A percentile compares a stretch with the other conserved stretches of the same genome.
Conservation (phyloP, 2,113 vertebrate species). For the Calidris pygmaea region DNA sequence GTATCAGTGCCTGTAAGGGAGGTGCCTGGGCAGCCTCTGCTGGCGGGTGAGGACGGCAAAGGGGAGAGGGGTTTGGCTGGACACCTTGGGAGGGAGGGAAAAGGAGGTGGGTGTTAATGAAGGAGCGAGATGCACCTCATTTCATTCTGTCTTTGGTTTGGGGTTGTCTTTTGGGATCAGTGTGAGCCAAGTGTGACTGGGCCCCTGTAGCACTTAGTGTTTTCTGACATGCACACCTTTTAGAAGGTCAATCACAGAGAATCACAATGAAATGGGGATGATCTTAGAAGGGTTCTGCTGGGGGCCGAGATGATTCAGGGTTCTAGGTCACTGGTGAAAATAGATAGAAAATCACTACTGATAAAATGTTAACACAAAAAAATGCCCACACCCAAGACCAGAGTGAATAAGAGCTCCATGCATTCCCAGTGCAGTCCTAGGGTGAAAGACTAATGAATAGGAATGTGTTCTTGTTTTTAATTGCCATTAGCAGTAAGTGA, state of each 20-base stretch:
- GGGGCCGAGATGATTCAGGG: not conserved
- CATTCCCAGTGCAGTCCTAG: not conserved
- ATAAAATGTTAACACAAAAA: not conserved
- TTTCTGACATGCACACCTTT: accelerated
- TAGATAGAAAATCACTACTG: not conserved
- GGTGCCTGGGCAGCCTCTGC: not conserved
- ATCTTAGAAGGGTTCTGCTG: not conserved
- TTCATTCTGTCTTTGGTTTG: not conserved
- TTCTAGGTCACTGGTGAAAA: not conserved
- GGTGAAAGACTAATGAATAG: not conserved
- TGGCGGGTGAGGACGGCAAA: not conserved
- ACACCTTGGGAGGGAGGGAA: not conserved
- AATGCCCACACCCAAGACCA: not conserved
- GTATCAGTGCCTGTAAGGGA: not conserved
- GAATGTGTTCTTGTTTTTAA: not conserved
- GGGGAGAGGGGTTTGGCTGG: not conserved
- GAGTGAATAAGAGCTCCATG: not conserved
- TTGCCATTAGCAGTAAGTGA: not conserved
- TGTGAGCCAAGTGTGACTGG: not conserved
- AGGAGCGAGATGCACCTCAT: not conserved
- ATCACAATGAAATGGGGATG: not conserved
- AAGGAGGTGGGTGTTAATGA: not conserved
- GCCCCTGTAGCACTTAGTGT: not conserved
- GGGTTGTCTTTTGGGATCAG: not conserved
- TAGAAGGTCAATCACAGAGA: not conserved